Evolutionary conservation across 2,797 vertebrate genomes (phyloP).

Genomic region (Myioborus miniatus): DNA sequence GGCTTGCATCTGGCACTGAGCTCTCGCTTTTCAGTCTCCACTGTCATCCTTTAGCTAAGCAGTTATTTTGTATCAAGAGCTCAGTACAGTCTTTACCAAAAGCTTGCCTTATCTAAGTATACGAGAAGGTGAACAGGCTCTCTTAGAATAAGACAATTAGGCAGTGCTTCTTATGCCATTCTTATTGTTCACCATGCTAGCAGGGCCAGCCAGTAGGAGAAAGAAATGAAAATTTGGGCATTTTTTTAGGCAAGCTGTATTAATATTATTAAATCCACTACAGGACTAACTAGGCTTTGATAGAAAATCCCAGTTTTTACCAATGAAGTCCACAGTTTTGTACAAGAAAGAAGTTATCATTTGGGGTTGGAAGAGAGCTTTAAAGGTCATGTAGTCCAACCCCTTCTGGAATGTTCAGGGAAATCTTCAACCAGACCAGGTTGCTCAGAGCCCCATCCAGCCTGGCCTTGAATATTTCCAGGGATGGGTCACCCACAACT

Average conservation of each 20-base stretch:
- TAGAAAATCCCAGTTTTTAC: not conserved
- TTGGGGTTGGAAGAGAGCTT: not conserved
- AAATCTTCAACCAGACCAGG: not conserved
- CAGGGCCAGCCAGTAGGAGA: not conserved
- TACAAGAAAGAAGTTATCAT: not conserved
- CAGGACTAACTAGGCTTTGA: not conserved
- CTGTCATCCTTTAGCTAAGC: not conserved
- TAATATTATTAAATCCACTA: not conserved
- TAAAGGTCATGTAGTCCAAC: not conserved
- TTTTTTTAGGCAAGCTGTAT: not conserved
- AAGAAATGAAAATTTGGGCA: not conserved
- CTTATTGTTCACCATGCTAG: not conserved
- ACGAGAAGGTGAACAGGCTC: not conserved
- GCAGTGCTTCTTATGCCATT: not conserved
- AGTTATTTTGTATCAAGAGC: not conserved
- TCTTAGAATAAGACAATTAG: not conserved
- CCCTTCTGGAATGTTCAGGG: not conserved
- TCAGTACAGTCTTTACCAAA: not conserved
- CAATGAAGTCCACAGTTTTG: not conserved
- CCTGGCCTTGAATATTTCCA: not conserved
- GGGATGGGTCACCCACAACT: not conserved
- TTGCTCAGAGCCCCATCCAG: not conserved
- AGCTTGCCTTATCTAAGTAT: not conserved
- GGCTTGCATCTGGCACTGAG: not conserved
- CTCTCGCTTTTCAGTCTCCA: not conserved